These are phyloP conservation scores for Noctua pronuba DNA, from an alignment of 2,888 invertebrate genomes.

Conservation along the genomic window DNA sequence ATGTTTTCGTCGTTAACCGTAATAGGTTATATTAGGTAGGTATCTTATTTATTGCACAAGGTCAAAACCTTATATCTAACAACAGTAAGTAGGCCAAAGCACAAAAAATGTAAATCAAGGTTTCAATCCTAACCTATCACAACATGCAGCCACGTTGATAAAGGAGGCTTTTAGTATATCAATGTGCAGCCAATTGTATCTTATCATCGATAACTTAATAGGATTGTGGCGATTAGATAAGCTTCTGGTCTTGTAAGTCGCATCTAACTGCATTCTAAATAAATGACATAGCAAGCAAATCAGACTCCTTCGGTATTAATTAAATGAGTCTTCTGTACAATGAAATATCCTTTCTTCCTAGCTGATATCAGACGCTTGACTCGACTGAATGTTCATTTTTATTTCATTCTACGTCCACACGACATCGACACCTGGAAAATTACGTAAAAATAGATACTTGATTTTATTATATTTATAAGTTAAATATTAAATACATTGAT, in stretches of 20 bases:
- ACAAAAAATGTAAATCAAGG: background rate
- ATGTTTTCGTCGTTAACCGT: background rate
- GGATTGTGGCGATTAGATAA: slow-evolving; percentile 4
- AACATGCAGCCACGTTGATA: slow-evolving; percentile 8
- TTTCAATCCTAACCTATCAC: slow-evolving; percentile 30
- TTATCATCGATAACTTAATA: background rate
- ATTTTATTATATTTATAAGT: too few relatives aligned
- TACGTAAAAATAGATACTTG: too few relatives aligned
- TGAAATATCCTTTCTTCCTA: too few relatives aligned
- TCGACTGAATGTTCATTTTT: too few relatives aligned
- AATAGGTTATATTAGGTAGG: background rate
- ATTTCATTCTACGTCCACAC: too few relatives aligned
- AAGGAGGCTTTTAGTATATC: background rate
- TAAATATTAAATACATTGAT: too few relatives aligned
- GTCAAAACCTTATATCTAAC: background rate
- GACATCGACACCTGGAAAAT: too few relatives aligned
- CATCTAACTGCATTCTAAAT: background rate
- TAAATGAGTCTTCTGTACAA: too few relatives aligned
- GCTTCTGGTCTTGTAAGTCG: background rate
- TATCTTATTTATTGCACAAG: background rate
- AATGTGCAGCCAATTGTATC: background rate
- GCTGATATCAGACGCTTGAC: too few relatives aligned
- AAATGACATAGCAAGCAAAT: background rate
- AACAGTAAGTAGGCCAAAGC: background rate
- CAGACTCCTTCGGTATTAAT: too few relatives aligned